Evolutionary conservation across 2,888 invertebrate genomes (phyloP), one percentile per base, ranked within the genome.

Genomic region (Andrena flavipes): DNA sequence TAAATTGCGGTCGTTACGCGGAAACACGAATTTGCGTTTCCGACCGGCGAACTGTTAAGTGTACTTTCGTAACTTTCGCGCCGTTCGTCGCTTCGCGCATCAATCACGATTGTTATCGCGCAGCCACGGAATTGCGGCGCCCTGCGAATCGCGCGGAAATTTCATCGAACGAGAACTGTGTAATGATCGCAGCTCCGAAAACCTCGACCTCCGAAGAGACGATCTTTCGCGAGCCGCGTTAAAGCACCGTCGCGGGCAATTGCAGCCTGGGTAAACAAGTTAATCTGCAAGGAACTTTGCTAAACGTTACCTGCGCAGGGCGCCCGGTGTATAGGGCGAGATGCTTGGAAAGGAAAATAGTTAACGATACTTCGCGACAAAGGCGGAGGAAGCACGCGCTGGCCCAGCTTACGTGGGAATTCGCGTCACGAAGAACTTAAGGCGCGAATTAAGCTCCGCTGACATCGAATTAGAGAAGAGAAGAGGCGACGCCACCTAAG

Each of bases 401-500:
- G 65, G 30, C 35, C 16, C 26, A 23, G 23, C 7, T 54, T 13
- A 30, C 20, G 35, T n/a, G 26, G 71, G 62, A 63, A 72, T 80
- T 80, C 62, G 60, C 30, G 80, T 82, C 68, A 72, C 67, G 77
- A 54, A 71, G 67, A 67, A 68, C 30, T 54, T 67, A 63, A 65
- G 80, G 56, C 63, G 71, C 75, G 80, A 72, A 76, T 76, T 70
- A 69, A 81, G 72, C 65, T 29, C 29, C 51, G 35, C 29, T 26
- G 82, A 63, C 64, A 48, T 76, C 72, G 72, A 80, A 77, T 82
- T 77, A 81, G 77, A 35, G 59, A 35, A 62, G 60, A 73, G 76
- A 75, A 62, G 75, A 70, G 84, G 60, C 70, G 76, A 85, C 80
- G 73, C 49, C 69, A 65, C 68, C 71, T 78, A 80, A 70, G 72